Base-by-base conservation (phyloP, 2,113 vertebrate species). In the Philantomba maxwellii region DNA sequence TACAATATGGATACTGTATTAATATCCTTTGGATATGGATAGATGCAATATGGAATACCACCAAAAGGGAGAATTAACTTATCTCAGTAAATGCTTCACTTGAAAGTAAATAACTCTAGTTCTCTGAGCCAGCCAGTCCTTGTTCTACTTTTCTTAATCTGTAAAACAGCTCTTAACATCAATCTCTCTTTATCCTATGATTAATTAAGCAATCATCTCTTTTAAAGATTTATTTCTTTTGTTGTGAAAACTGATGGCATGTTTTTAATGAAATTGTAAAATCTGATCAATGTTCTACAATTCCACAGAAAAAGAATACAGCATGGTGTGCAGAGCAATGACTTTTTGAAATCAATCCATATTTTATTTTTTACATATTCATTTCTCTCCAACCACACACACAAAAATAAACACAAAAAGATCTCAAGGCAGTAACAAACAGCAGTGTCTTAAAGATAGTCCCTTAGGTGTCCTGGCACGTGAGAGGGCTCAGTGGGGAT, bases 151-250 rank as follows among this genome's bases (percentile, higher is more conserved):
- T 70, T 97, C 80, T 97, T 98, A 98, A 97, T 98, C 93, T 97
- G 89, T 84, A 91, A 94, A 96, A 87, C 75, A 97, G 87, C 96
- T 91, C 43, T 97, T 96, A 96, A 45, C 49, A 95, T 97, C 96
- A 97, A 93, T 95, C 89, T 98, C 93, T 97, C 78, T 98, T 97
- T 98, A 97, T 39, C 3, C 10, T 70, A 87, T 98, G 98, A 98
- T 98, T 98, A 98, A 98, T 98, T 98, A 98, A 97, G 53, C 3
- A 26, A 97, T 98, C 98, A 97, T 98, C 75, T 96, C 89, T 97
- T 98, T 97, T 97, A 98, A 98, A 98, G 97, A 98, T 98, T 98
- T 98, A 96, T 98, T 98, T 97, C 77, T 66, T 98, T 97, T 98
- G 97, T 93, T 94, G 49, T 82, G 98, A 98, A 98, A 98, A 95